These are phyloP conservation scores for Empidonax traillii DNA, from an alignment of 2,113 vertebrate genomes.

Conservation along the genomic window DNA sequence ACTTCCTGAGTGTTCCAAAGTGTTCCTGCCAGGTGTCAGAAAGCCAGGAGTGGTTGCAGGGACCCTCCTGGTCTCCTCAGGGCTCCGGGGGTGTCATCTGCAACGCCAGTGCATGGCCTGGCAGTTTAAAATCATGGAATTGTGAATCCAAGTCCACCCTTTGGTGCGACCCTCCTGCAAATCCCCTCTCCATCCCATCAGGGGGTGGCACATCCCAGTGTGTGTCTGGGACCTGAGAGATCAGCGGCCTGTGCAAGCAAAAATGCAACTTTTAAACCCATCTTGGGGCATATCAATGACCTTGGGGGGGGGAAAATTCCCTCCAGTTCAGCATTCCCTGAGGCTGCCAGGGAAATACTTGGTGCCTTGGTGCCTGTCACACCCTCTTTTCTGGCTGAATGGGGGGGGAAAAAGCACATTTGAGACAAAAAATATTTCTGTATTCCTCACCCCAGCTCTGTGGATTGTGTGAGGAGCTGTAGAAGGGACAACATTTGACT, in stretches of 20 bases:
- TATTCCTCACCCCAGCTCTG: neutral
- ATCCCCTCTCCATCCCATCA: fast-evolving
- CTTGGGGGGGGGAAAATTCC: neutral
- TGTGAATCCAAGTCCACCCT: neutral
- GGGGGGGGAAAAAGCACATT: fast-evolving
- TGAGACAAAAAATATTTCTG: neutral
- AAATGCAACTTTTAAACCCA: neutral
- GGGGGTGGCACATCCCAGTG: neutral
- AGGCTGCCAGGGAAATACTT: neutral
- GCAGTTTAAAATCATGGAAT: fast-evolving
- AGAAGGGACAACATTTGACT: neutral
- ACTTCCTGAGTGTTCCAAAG: fast-evolving
- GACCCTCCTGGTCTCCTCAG: neutral
- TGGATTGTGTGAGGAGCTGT: too few species aligned
- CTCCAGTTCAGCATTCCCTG: fast-evolving
- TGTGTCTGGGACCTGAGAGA: fast-evolving
- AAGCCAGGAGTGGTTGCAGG: neutral
- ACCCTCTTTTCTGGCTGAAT: neutral
- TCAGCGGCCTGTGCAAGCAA: neutral
- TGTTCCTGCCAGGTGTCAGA: fast-evolving
- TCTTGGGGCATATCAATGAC: fast-evolving
- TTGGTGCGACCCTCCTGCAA: neutral
- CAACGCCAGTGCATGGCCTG: neutral
- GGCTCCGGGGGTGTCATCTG: neutral
- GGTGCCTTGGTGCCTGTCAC: neutral